Evolutionary conservation across 2,797 vertebrate genomes (phyloP), one percentile per base, ranked within the genome.

Genomic region (Garrulus glandarius): DNA sequence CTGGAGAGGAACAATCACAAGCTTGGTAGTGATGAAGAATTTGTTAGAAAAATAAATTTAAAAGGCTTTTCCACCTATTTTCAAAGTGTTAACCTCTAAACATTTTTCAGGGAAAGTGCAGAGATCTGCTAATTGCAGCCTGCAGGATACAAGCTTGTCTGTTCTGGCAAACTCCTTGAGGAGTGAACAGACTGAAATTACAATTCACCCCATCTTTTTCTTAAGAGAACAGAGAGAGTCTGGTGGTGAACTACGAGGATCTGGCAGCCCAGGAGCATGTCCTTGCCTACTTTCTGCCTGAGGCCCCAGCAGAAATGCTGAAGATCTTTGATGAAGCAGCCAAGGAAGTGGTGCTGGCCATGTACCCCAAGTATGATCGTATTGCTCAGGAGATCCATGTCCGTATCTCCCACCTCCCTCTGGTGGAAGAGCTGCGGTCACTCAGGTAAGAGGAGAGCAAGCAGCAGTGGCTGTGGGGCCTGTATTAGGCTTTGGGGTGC

Each of bases 341-440:
- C 19, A 99, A 99, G 95, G 99, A 99, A 60, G 99, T 99, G 17
- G 99, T 99, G 56, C 93, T 99, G 78, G 99, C 99, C 93, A 99
- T 99, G 99, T 99, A 99, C 94, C 99, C 99, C 18, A 99, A 99
- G 93, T 99, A 99, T 1, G 98, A 99, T 92, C 99, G 99, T 22
- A 99, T 99, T 18, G 98, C 99, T 70, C 98, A 98, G n/a, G 99
- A 99, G 95, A 99, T 99, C 97, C 99, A 99, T 2, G 99, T 99
- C 81, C 99, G 99, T 18, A 99, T 99, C 94, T 99, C 99, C 60
- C 99, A 99, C 97, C 98, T 99, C 71, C 99, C 99, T 1, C 97
- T 99, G 63, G 99, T 99, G 15, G 99, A 99, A 93, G 99, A 99
- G 91, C 98, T 99, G 84, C 98, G 99, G 12, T 99, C 99, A 0